These are phyloP conservation scores for Eptesicus fuscus DNA, from an alignment of 2,113 vertebrate species.

Conservation along the genomic window DNA sequence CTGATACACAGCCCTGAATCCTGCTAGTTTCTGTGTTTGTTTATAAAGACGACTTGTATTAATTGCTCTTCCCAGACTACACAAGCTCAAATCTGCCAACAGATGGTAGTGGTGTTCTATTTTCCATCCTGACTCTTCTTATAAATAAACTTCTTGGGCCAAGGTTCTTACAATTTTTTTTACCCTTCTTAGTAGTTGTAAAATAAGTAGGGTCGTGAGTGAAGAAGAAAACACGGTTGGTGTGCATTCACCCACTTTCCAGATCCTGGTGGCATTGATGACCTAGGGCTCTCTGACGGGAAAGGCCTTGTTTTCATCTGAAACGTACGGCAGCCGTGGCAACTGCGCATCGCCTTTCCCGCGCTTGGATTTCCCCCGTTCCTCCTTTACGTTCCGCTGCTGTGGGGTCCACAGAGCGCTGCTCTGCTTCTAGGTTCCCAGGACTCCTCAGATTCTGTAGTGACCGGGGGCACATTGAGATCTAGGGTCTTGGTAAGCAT, in stretches of 20 bases:
- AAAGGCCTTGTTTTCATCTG: neutral
- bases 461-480: neutral
- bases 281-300: neutral
- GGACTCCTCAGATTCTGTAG: neutral
- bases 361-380: neutral
- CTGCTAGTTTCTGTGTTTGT: neutral
- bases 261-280: neutral
- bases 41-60: neutral
- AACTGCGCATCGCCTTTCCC: neutral
- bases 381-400: neutral
- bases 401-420: neutral
- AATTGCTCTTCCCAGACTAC: neutral
- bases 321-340: neutral
- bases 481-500: neutral
- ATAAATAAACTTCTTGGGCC: neutral
- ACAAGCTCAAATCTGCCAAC: slow-evolving; percentile 32
- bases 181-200: neutral
- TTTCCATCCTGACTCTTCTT: slow-evolving; percentile 12
- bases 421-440: neutral
- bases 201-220: neutral
- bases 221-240: neutral
- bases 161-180: neutral
- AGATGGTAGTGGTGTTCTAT: slow-evolving; percentile 58
- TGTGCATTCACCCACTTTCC: neutral
- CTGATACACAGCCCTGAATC: neutral